Percentiles rank a stretch among this genome's conserved stretches.
phyloP scores from a whole-genome alignment of 2,888 invertebrate genomes.

The Hyles lineata region DNA sequence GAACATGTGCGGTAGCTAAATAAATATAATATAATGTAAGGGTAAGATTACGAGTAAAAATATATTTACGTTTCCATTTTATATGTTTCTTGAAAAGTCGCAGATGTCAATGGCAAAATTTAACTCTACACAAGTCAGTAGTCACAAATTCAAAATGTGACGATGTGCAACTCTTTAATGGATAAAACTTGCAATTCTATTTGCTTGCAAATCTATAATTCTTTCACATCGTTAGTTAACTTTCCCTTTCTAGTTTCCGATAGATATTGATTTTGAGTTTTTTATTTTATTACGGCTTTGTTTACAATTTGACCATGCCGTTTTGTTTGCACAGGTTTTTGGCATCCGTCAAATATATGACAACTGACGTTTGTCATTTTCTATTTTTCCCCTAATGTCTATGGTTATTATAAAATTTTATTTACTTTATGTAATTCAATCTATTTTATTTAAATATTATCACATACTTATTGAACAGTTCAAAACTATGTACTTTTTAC shows the following conservation, averaged over 20 bases:
- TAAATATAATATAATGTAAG: background rate
- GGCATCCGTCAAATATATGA: background rate
- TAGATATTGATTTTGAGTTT: background rate
- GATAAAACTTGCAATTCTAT: too few relatives aligned
- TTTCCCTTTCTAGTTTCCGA: background rate
- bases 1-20: background rate
- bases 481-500: too few relatives aligned
- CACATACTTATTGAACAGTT: too few relatives aligned
- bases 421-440: too few relatives aligned
- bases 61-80: constrained; percentile 29
- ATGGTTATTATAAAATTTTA: background rate
- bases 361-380: background rate
- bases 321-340: background rate
- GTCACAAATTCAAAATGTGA: too few relatives aligned
- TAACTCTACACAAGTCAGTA: background rate
- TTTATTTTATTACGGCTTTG: background rate
- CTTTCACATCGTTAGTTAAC: background rate
- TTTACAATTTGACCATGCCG: background rate
- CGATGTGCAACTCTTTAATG: too few relatives aligned
- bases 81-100: background rate
- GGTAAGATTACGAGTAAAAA: background rate
- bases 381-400: background rate
- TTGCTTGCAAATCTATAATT: background rate
- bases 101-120: too few relatives aligned
- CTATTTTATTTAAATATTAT: too few relatives aligned